Evolutionary conservation across 2,888 invertebrate species (phyloP).

Genomic region (Synanthedon vespiformis): DNA sequence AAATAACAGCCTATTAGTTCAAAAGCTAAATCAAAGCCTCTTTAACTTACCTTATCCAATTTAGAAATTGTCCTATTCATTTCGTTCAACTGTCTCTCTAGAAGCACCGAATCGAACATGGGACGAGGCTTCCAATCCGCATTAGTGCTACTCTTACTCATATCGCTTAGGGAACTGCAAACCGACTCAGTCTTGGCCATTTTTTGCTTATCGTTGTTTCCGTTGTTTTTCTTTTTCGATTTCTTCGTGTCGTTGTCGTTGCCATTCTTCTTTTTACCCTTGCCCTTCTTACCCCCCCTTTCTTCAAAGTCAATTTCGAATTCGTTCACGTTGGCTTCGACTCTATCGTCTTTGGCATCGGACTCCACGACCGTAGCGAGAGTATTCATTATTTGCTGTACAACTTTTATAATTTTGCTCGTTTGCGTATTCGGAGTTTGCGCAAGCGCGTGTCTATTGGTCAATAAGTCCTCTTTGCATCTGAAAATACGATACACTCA

Average conservation of each 20-base stretch:
- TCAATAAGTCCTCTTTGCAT: no score
- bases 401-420: slow-evolving; percentile 32
- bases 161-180: slow-evolving; percentile 47
- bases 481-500: no score
- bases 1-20: no score
- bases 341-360: slow-evolving; percentile 3
- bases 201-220: slow-evolving; percentile 19
- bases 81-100: slow-evolving; percentile 70
- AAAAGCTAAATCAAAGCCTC: no score
- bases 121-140: slow-evolving; percentile 12
- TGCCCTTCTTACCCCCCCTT: slow-evolving; percentile 8
- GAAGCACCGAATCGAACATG: slow-evolving; percentile 37
- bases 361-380: slow-evolving; percentile 18
- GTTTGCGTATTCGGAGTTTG: slow-evolving; percentile 11
- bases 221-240: slow-evolving; percentile 12
- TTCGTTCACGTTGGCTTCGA: slow-evolving; percentile 13
- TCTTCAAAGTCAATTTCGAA: slow-evolving; percentile 13
- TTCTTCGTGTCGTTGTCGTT: slow-evolving; percentile 4
- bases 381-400: slow-evolving; percentile 27
- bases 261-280: slow-evolving; percentile 9
- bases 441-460: no score
- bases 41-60: slow-evolving; percentile 27
- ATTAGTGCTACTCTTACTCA: slow-evolving; percentile 31
- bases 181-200: slow-evolving; percentile 41
- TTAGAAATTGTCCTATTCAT: slow-evolving; percentile 54